phyloP scores from a whole-genome alignment of 2,113 vertebrate species.

The Tachysurus vachellii region DNA sequence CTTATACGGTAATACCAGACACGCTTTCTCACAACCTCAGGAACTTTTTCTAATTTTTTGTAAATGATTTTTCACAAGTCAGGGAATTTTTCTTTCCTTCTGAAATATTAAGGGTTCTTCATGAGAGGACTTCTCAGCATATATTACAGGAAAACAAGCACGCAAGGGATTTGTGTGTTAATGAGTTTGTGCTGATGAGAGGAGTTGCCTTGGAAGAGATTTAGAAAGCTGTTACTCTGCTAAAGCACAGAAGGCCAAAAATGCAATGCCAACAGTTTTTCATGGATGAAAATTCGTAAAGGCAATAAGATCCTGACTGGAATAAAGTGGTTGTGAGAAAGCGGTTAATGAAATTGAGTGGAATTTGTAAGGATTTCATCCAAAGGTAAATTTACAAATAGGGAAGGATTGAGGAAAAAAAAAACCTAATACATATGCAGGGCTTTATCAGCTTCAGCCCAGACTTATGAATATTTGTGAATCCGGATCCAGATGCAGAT shows the following conservation, averaged over 20 bases:
- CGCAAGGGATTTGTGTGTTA: constrained; percentile 35
- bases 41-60: constrained; percentile 15
- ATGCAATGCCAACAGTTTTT: constrained; percentile 7
- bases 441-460: neutral
- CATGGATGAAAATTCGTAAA: neutral
- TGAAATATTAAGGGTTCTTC: constrained; percentile 6
- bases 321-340: neutral
- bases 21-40: neutral
- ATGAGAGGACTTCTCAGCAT: constrained; percentile 3
- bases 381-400: neutral
- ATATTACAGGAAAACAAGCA: constrained; percentile 22
- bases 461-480: neutral
- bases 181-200: constrained; percentile 40
- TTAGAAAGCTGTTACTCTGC: constrained; percentile 26
- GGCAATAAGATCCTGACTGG: neutral
- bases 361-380: neutral
- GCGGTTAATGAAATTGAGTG: neutral
- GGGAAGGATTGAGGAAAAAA: neutral
- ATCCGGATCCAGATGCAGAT: neutral
- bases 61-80: constrained; percentile 23
- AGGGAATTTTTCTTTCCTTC: constrained; percentile 35
- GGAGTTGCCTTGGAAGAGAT: constrained; percentile 26
- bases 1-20: neutral
- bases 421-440: neutral
- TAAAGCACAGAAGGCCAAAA: neutral